These are phyloP conservation scores for Micrasema longulum DNA, from an alignment of 1,140 invertebrate genomes.

Conservation along the genomic window DNA sequence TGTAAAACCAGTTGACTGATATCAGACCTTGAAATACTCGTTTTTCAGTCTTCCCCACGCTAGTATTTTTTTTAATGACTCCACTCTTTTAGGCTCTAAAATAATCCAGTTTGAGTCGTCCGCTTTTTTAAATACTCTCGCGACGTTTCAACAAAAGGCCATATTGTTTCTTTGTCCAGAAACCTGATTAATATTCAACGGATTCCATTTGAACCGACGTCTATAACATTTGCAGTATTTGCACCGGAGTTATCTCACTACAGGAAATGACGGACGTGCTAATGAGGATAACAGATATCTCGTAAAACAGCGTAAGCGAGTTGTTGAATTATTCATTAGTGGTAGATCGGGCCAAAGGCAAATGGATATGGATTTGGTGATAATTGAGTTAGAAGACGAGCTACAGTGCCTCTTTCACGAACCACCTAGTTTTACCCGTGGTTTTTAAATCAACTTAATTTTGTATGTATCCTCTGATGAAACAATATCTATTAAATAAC, in stretches of 20 bases:
- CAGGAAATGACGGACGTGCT: conserved; percentile 26
- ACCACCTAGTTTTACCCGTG: no score
- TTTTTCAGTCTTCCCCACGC: no score
- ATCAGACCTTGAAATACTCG: no score
- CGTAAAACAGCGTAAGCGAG: conserved; percentile 24
- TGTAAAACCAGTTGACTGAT: no score
- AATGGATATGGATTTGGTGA: no score
- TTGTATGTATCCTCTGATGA: no score
- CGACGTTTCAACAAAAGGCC: conserved; percentile 13
- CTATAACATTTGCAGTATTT: conserved; percentile 27
- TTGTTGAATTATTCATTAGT: conserved; percentile 30
- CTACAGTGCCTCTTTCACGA: no score
- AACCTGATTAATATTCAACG: conserved; percentile 21
- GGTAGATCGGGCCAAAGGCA: conserved; percentile 1
- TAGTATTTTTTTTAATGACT: no score
- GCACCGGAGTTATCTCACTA: conserved; percentile 16
- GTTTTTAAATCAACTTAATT: no score
- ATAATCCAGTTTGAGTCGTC: conserved; percentile 14
- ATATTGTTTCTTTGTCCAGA: conserved; percentile 21
- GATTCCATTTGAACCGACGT: conserved; percentile 13
- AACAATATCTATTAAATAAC: no score
- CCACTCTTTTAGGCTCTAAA: background rate
- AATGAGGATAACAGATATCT: conserved; percentile 33
- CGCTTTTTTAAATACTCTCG: background rate
- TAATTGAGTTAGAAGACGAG: no score